Base-by-base conservation (phyloP, 2,113 vertebrate genomes). In the Sinocyclocheilus anophthalmus region DNA sequence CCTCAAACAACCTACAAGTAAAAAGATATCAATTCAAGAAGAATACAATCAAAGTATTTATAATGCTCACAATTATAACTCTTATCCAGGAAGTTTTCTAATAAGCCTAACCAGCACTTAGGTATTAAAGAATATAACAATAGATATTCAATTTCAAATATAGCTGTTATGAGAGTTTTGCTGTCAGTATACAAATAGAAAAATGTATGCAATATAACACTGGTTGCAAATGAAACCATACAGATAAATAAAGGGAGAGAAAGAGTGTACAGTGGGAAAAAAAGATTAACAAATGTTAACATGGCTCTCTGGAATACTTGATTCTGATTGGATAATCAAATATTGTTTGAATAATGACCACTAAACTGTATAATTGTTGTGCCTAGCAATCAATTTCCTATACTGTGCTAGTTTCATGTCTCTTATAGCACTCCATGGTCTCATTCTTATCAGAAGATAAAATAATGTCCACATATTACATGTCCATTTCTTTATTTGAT, bases 1-100 rank as follows among this genome's bases (percentile, higher is more conserved):
- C 45, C 14, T 48, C 18, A 22, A 67, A 65, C 48, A 75, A 78
- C 75, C 75, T 78, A 20, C 57, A 61, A 84, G 73, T 61, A 48
- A 76, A 48, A 30, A 61, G 13, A 84, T n/a, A 53, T 85, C 12
- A 45, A 39, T 50, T 37, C 2, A 77, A 53, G 59, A 61, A 50
- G 10, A n/a, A 67, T 13, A 26, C 20, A 50, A 63, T 84, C 39
- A 48, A 33, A 18, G 16, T 12, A 67, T 67, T 65, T 57, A 16
- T 85, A 30, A 57, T 18, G n/a, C 18, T 50, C 42, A 65, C 73
- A 37, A 53, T 84, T 50, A 84, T 63, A 0, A 6, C 26, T 26
- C 11, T 59, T 59, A 11, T 12, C 16, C 3, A 11, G n/a, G 4
- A 76, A 3, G 10, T 14, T 76, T 75, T 50, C 16, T 78, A 59